A percentile compares a stretch with the other conserved stretches of the same genome.
phyloP scores from a whole-genome alignment of 2,888 invertebrate species.

The Nysson spinosus region DNA sequence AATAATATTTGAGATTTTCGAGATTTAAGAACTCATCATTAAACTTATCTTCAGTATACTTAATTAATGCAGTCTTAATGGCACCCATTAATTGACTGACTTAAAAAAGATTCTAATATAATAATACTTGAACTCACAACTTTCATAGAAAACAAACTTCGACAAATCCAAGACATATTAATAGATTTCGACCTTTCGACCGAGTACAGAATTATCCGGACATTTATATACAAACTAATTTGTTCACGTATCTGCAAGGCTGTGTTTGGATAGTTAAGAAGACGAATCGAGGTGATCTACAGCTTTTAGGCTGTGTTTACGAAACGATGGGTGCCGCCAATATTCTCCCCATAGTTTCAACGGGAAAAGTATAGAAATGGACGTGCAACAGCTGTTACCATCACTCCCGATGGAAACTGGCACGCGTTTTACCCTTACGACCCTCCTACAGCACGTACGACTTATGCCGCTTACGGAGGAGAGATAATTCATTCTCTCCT shows the following conservation, averaged over 20 bases:
- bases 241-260: conserved; percentile 30
- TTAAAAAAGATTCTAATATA: too few species aligned
- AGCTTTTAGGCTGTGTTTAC: conserved; percentile 63
- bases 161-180: too few species aligned
- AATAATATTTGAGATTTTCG: too few species aligned
- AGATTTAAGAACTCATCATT: too few species aligned
- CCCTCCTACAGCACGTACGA: conserved; percentile 60
- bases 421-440: conserved; percentile 55
- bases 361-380: conserved; percentile 60
- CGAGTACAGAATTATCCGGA: too few species aligned
- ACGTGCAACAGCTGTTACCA: conserved; percentile 71
- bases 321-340: conserved; percentile 60
- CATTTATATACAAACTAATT: conserved; percentile 12
- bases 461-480: conserved; percentile 56
- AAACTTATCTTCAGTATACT: too few species aligned
- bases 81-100: too few species aligned
- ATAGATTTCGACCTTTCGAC: too few species aligned
- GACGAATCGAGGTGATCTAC: conserved; percentile 57
- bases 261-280: conserved; percentile 50
- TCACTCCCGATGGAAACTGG: conserved; percentile 66
- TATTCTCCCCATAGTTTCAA: conserved; percentile 48
- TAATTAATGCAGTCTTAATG: too few species aligned
- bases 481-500: conserved; percentile 59
- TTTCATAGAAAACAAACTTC: too few species aligned
- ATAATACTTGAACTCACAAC: too few species aligned